phyloP scores from a whole-genome alignment of 2,113 vertebrate species.

The Marcusenius ussheri region DNA sequence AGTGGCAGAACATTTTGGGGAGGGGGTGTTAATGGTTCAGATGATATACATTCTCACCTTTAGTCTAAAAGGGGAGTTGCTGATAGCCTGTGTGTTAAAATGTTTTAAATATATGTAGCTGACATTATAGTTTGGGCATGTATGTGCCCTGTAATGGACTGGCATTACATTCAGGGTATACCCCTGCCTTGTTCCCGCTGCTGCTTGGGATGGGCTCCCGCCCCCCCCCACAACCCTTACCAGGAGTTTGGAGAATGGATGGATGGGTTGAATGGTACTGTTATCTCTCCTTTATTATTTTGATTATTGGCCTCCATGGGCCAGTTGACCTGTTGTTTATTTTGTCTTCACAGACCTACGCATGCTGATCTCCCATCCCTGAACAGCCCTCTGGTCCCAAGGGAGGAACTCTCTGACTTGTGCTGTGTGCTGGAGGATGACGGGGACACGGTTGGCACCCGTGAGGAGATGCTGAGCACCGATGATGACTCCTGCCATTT shows the following conservation, averaged over 20 bases:
- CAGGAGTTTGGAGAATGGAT: neutral
- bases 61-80: neutral
- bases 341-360: slow-evolving; percentile 56
- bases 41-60: neutral
- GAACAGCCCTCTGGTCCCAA: slow-evolving; percentile 44
- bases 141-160: neutral
- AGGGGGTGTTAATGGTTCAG: neutral
- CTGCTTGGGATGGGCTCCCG: neutral
- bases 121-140: neutral
- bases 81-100: neutral
- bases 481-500: slow-evolving; percentile 37
- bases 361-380: slow-evolving; percentile 67
- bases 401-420: slow-evolving; percentile 49
- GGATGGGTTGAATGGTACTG: neutral
- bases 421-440: slow-evolving; percentile 47
- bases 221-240: neutral
- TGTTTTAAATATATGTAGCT: neutral
- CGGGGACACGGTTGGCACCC: slow-evolving; percentile 39
- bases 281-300: neutral
- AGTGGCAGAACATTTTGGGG: neutral
- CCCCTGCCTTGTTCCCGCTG: neutral
- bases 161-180: neutral
- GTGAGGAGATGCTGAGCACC: slow-evolving; percentile 49
- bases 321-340: neutral
- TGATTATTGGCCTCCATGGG: neutral